Percentiles rank a stretch among this genome's conserved stretches.
phyloP scores from a whole-genome alignment of 2,888 invertebrate species.

The Sarcophaga variegata region DNA sequence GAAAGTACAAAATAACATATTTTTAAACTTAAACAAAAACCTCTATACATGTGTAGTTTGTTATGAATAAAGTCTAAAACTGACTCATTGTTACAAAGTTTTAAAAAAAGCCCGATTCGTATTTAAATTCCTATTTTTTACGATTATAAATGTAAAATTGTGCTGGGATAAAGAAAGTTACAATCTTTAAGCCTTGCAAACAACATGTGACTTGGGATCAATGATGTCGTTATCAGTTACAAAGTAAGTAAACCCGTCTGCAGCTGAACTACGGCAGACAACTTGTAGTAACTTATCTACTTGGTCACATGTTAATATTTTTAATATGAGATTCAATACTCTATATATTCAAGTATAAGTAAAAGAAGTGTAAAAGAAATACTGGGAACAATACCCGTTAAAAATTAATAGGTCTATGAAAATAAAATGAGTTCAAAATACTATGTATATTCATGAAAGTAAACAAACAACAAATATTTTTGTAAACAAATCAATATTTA shows the following conservation, averaged over 20 bases:
- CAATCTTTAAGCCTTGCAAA: conserved; percentile 3
- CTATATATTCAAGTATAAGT: background rate
- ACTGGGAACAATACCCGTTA: background rate
- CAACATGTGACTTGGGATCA: conserved; percentile 59
- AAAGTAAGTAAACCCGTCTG: conserved; percentile 30
- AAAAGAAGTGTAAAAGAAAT: background rate
- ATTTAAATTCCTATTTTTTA: no score
- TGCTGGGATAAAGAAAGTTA: conserved; percentile 22
- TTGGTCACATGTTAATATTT: conserved; percentile 63
- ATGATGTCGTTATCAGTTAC: conserved; percentile 56
- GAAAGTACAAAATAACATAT: no score
- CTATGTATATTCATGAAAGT: background rate
- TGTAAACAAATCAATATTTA: background rate
- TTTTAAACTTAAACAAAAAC: background rate
- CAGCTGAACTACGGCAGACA: conserved; percentile 45
- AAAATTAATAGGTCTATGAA: conserved; percentile 12
- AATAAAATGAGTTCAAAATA: conserved; percentile 20
- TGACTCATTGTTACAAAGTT: no score
- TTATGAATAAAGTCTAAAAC: background rate
- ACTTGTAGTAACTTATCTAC: conserved; percentile 38
- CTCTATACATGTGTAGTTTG: background rate
- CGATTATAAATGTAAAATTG: background rate
- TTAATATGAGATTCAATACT: background rate
- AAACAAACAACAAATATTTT: conserved; percentile 5
- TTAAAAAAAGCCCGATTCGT: no score